Base-by-base conservation (phyloP, 2,888 invertebrate species). In the Linnaemya vulpina region DNA sequence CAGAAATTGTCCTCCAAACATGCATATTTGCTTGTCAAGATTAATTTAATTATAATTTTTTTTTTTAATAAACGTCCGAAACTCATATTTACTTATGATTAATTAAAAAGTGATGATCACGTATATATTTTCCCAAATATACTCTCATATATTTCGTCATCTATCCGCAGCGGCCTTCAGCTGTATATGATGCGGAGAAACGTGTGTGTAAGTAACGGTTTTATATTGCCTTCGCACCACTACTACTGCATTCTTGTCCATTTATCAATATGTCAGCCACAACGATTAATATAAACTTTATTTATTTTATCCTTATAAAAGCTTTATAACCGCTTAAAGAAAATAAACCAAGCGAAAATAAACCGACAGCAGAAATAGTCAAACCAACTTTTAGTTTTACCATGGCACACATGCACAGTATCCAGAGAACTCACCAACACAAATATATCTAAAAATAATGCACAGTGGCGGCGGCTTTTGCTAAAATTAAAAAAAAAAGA, bases 201-300 rank as follows among this genome's bases (percentile, higher is more conserved):
- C 3, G 25, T 55, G 43, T 55, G 13, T 22, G 5, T 30, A 22
- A 22, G 30, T 35, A 55, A 58, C 35, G 38, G 13, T 35, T 22
- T n/a, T 17, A 58, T 63, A 40, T 38, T 74, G 79, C 65, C 30
- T 20, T 68, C 43, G 63, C 22, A 15, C 40, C 22, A 15, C 40
- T 67, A n/a, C 22, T 46, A 51, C 74, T 81, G 81, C 78, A 87
- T 77, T 84, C 83, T 75, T 38, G 86, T 88, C 89, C 91, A 89
- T 90, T 91, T 90, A 90, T 90, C 90, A 90, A 90, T 89, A 89
- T 90, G 90, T 89, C 90, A 90, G 90, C 88, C 89, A 88, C 89
- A 90, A 90, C 90, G 78, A 85, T 85, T 75, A 82, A 85, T 85
- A 79, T 79, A 60, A 74, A 85, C 78, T 85, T 85, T 63, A 75